Evolutionary conservation across 2,113 vertebrate genomes (phyloP).

Genomic region (Motacilla tschutschensis): DNA sequence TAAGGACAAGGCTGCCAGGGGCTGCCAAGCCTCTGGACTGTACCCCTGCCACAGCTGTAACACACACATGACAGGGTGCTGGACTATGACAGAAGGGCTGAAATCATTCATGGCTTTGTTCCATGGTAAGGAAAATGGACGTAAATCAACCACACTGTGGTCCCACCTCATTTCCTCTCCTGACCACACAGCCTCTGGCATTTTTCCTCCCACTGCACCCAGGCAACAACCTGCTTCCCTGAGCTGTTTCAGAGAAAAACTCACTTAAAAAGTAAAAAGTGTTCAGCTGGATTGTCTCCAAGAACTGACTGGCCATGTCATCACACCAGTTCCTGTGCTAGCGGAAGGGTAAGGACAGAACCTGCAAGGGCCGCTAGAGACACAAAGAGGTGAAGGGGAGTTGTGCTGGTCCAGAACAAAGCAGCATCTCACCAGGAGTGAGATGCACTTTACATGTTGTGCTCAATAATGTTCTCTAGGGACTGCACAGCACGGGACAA

Average conservation of each 20-base stretch:
- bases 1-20: background rate
- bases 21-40: background rate
- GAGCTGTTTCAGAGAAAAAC: background rate
- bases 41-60: background rate
- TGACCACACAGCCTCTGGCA: background rate
- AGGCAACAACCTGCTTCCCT: background rate
- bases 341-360: background rate
- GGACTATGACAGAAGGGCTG: background rate
- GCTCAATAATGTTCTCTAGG: background rate
- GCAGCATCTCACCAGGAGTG: background rate
- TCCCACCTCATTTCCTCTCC: background rate
- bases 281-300: background rate
- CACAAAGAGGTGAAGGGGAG: background rate
- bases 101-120: background rate
- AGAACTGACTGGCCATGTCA: background rate
- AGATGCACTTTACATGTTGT: rapidly evolving
- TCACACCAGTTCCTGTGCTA: background rate
- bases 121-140: background rate
- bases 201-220: background rate
- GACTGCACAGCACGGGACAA: rapidly evolving
- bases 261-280: background rate
- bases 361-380: background rate
- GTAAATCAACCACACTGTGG: rapidly evolving
- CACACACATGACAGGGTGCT: background rate
- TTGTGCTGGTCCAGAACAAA: background rate